Base-by-base conservation (phyloP, 2,113 vertebrate species). In the Mola mola region DNA sequence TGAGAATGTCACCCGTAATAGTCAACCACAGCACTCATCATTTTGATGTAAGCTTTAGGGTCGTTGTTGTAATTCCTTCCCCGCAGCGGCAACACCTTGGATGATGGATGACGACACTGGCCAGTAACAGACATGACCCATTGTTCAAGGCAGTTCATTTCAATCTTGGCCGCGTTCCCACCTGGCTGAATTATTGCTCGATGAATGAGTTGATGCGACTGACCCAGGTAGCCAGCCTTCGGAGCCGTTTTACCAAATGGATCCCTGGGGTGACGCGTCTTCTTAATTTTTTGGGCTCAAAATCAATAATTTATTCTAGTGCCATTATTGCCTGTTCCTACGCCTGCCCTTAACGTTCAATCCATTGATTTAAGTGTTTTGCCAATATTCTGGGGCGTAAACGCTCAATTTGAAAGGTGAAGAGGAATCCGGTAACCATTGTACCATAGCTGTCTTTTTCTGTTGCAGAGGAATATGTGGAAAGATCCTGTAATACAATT, bases 101-200 rank as follows among this genome's bases (percentile, higher is more conserved):
- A 31, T 78, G 72, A 83, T 79, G 63, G 61, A 82, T 66, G 60
- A 49, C 52, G 31, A 58, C 47, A 12, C 11, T n/a, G 65, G 12
- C 9, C 40, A 29, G 78, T 78, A 65, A 69, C 61, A 79, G 79
- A 72, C 53, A 24, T 66, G 63, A 87, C 62, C 73, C 66, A 72
- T 72, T 80, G 76, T 84, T 86, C 47, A 36, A 65, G 57, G 29
- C 21, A 46, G 64, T 85, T 81, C 8, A 79, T 83, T 85, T 82
- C 48, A 65, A 48, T 84, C 56, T 79, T 81, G 75, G 81, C 72
- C 41, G 67, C 44, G 62, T 53, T 65, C 62, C 59, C 47, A 51
- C 73, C 55, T 19, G 40, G 25, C 25, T 76, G 69, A 83, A 70
- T 75, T 62, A 81, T 53, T 71, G 65, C 83, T 68, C 55, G 48